Conservation (phyloP, 2,888 invertebrate genomes). For the Ctenicera cuprea region DNA sequence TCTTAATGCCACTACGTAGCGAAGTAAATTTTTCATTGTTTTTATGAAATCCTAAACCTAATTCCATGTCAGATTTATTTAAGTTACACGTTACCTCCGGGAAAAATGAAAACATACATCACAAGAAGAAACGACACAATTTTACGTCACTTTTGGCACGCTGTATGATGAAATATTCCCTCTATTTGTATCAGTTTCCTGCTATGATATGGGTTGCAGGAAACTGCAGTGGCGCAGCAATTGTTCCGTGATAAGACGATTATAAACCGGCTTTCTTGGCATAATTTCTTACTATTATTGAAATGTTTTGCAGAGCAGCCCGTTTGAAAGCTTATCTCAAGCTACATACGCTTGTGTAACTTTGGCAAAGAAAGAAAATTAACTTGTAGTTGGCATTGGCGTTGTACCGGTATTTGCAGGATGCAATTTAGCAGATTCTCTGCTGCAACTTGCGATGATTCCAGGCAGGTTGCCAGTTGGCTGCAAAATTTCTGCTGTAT, state of each 20-base stretch:
- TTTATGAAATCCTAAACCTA: constrained; percentile 23
- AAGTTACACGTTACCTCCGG: constrained; percentile 2
- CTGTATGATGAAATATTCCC: constrained; percentile 1
- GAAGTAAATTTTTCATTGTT: constrained; percentile 20
- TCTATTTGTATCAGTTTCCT: neutral
- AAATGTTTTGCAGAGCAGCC: constrained; percentile 4
- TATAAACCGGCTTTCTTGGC: neutral
- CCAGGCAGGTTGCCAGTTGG: constrained; percentile 45
- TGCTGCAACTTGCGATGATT: constrained; percentile 38
- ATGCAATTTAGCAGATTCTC: constrained; percentile 41
- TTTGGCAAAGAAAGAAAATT: constrained; percentile 43
- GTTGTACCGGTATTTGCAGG: constrained; percentile 35
- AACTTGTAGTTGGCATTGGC: constrained; percentile 40
- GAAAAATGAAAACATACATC: constrained; percentile 8
- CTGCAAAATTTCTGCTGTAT: constrained; percentile 35
- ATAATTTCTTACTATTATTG: constrained; percentile 12
- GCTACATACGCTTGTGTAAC: constrained; percentile 9
- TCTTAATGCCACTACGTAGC: neutral
- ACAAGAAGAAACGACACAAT: constrained; percentile 3
- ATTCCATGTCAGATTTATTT: constrained; percentile 9
- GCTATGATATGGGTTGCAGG: neutral
- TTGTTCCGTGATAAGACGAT: neutral
- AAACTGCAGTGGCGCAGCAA: constrained; percentile 1
- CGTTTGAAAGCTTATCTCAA: constrained; percentile 21
- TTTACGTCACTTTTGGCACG: neutral